These are phyloP conservation scores for Ceratina calcarata DNA, from an alignment of 1,140 invertebrate genomes.

Conservation along the genomic window DNA sequence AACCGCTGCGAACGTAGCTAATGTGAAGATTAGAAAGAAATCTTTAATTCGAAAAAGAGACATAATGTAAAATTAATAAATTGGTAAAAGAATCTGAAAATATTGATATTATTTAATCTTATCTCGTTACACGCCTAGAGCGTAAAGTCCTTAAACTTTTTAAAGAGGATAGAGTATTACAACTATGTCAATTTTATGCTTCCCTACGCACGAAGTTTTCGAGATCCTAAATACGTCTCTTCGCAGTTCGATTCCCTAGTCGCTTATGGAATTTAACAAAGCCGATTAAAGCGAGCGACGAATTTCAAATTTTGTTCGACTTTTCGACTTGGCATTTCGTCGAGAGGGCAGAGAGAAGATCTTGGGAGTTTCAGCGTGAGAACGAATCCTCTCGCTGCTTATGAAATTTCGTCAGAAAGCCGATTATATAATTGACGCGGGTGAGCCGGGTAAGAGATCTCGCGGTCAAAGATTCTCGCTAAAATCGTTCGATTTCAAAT, in stretches of 20 bases:
- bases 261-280: slow-evolving; percentile 7
- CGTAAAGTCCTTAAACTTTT: not conserved
- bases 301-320: not conserved
- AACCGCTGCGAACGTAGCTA: slow-evolving; percentile 66
- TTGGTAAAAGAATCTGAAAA: not conserved
- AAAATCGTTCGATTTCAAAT: too few relatives aligned
- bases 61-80: too few relatives aligned
- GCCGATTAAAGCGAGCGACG: not conserved
- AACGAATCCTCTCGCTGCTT: not conserved
- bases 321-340: not conserved
- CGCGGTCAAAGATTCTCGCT: not conserved
- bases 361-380: not conserved
- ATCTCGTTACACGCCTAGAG: too few relatives aligned
- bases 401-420: slow-evolving; percentile 12
- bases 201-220: not conserved
- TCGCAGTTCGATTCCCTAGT: not conserved
- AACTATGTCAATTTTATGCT: not conserved
- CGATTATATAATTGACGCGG: slow-evolving; percentile 4
- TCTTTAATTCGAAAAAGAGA: too few relatives aligned
- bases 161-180: not conserved
- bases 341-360: not conserved
- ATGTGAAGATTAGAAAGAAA: slow-evolving; percentile 60
- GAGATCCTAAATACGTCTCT: not conserved
- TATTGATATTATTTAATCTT: not conserved
- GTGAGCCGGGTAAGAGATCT: not conserved